A percentile compares a stretch with the other conserved stretches of the same genome.
These are phyloP conservation scores for Daubentonia madagascariensis DNA, from an alignment of 2,113 vertebrate genomes.

Conservation along the genomic window DNA sequence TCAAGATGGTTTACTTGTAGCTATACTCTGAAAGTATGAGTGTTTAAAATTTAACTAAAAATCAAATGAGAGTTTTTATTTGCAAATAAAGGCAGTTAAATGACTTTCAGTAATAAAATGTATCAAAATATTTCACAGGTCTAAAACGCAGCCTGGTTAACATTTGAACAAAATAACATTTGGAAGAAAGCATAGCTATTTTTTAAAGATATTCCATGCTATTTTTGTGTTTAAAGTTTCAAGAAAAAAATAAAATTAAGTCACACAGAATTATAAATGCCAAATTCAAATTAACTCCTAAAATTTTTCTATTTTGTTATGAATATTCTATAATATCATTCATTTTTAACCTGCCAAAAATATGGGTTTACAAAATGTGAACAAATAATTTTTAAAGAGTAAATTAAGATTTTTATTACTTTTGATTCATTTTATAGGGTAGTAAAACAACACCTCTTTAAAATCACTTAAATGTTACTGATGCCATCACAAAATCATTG, in stretches of 20 bases:
- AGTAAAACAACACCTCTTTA: slow-evolving; percentile 38
- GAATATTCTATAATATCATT: slow-evolving; percentile 13
- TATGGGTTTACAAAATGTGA: slow-evolving; percentile 48
- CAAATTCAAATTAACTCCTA: slow-evolving; percentile 12
- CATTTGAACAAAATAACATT: slow-evolving; percentile 37
- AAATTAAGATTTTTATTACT: slow-evolving; percentile 49
- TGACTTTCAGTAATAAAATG: slow-evolving; percentile 42
- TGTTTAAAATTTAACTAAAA: slow-evolving; percentile 35
- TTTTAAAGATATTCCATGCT: slow-evolving; percentile 1
- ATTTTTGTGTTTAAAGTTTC: slow-evolving; percentile 30
- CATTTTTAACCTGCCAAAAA: slow-evolving; percentile 55
- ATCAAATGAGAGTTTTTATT: neutral
- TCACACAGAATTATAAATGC: slow-evolving; percentile 27
- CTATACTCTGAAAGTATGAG: neutral
- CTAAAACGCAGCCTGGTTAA: slow-evolving; percentile 19
- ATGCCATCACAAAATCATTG: neutral
- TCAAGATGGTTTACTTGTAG: neutral
- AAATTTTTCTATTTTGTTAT: slow-evolving; percentile 3
- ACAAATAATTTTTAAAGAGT: slow-evolving; percentile 41
- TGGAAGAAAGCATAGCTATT: slow-evolving; percentile 12
- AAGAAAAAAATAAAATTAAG: slow-evolving; percentile 45
- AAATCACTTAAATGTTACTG: slow-evolving; percentile 44
- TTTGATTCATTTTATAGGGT: slow-evolving; percentile 17
- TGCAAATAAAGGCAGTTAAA: slow-evolving; percentile 37
- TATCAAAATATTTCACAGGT: slow-evolving; percentile 47